These are phyloP conservation scores for Coregonus suidteri DNA, from an alignment of 2,797 vertebrate species.

Conservation along the genomic window DNA sequence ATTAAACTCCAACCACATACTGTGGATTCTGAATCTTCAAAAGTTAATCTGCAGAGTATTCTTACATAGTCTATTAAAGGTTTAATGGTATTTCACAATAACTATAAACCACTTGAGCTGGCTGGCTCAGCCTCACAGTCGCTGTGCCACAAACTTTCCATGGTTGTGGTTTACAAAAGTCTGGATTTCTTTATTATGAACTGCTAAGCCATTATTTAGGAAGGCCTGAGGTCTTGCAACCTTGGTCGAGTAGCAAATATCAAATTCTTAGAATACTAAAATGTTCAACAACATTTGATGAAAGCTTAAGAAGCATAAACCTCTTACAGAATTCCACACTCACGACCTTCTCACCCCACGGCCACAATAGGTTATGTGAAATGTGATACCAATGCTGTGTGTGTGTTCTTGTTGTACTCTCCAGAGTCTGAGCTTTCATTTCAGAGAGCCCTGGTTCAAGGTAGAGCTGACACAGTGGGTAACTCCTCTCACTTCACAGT, in stretches of 20 bases:
- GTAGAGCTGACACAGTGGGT: conserved; percentile 29
- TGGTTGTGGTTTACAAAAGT: conserved; percentile 42
- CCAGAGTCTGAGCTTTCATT: conserved; percentile 5
- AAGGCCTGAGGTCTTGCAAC: conserved; percentile 10
- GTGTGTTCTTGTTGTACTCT: not conserved
- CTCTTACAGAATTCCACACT: conserved; percentile 37
- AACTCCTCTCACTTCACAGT: conserved; percentile 35
- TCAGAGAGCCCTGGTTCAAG: conserved; percentile 8
- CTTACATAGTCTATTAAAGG: conserved; percentile 17
- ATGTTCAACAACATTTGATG: conserved; percentile 35
- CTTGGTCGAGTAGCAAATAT: not conserved
- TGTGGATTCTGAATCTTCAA: conserved; percentile 7
- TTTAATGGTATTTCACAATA: conserved; percentile 39
- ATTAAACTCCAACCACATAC: not conserved
- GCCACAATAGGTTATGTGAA: conserved; percentile 29
- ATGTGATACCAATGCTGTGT: not conserved
- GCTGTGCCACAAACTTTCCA: conserved; percentile 46
- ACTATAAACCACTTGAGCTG: conserved; percentile 41
- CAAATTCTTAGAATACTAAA: conserved; percentile 17
- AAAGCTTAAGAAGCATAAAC: conserved; percentile 55
- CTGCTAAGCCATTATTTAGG: too few relatives aligned
- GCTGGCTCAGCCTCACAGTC: conserved; percentile 27
- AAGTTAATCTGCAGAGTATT: conserved; percentile 2
- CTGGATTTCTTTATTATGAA: conserved; percentile 39
- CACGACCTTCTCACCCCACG: conserved; percentile 1